Evolutionary conservation across 2,888 invertebrate species (phyloP).

Genomic region (Caenorhabditis wallacei): DNA sequence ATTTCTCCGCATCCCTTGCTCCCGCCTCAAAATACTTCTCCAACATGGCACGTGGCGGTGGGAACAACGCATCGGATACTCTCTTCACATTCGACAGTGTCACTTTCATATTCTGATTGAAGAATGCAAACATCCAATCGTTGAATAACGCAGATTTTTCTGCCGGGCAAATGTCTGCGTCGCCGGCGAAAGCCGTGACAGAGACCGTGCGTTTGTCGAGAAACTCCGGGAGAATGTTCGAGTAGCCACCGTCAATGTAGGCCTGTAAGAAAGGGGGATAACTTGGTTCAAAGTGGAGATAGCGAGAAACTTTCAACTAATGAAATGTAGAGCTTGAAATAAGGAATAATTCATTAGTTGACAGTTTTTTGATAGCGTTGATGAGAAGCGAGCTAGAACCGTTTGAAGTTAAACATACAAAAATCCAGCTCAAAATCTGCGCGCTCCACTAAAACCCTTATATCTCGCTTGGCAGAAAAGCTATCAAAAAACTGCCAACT

Average conservation of each 20-base stretch:
- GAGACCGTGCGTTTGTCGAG: slow-evolving; percentile 94
- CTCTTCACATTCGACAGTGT: slow-evolving; percentile 83
- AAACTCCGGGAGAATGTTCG: slow-evolving; percentile 93
- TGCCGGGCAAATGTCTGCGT: slow-evolving; percentile 77
- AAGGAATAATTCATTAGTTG: neutral
- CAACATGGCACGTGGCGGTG: slow-evolving; percentile 82
- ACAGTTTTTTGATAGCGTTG: too few relatives aligned
- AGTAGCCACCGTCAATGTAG: slow-evolving; percentile 97
- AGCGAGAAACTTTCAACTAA: too few relatives aligned
- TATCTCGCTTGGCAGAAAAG: too few relatives aligned
- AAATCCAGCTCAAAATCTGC: too few relatives aligned
- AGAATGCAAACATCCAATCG: slow-evolving; percentile 80
- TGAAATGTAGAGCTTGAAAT: neutral
- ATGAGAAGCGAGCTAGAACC: too few relatives aligned
- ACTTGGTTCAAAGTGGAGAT: neutral
- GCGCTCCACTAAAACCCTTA: too few relatives aligned
- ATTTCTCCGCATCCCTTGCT: slow-evolving; percentile 80
- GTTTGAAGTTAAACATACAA: too few relatives aligned
- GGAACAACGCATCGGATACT: slow-evolving; percentile 83
- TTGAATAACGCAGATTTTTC: slow-evolving; percentile 72
- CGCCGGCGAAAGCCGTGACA: slow-evolving; percentile 93
- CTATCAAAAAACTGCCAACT: too few relatives aligned
- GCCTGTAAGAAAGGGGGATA: slow-evolving; percentile 81
- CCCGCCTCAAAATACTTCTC: slow-evolving; percentile 83
- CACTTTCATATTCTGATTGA: slow-evolving; percentile 81